Evolutionary conservation across 2,888 invertebrate species (phyloP), one percentile per base, ranked within the genome.

Genomic region (Rhagonycha lutea): DNA sequence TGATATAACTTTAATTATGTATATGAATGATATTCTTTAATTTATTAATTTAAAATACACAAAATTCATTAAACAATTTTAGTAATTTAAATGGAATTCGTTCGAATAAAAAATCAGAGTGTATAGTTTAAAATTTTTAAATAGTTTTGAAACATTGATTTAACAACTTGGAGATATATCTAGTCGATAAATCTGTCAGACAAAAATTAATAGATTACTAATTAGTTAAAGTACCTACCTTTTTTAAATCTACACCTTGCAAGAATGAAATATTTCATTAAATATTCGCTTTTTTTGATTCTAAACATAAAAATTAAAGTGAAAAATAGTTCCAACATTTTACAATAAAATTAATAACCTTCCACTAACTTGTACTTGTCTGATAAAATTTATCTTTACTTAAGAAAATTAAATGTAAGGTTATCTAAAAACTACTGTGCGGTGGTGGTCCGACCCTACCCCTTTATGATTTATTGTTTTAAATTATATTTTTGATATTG

Each of bases 361-460:
- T 24, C 24, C 11, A 65, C 26, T 8, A n/a, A 18, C 24, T 65
- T 61, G 60, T 61, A 61, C 26, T 61, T 26, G 14, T 70, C 29
- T 60, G 67, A 72, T 28, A 18, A 68, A 73, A 76, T 76, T 76
- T 73, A 76, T 76, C 73, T 73, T 70, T 14, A 63, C 11, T 32
- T 14, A 70, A 63, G 73, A 70, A 70, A 76, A 76, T 73, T 76
- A 68, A 73, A 73, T 73, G 73, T 72, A 70, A 60, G 70, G 24
- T 76, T 67, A 32, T 73, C 73, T 29, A 73, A 70, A 70, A 69
- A 70, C 61, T 73, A 68, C 73, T 47, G 28, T 70, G 63, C 67
- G 63, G 29, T 61, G 76, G 76, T 76, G 73, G 76, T 76, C 73
- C n/a, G 14, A 63, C 76, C 76, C 61, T 67, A 72, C 72, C 76